These are phyloP conservation scores for Listronotus oregonensis DNA, from an alignment of 1,140 invertebrate species.

Conservation along the genomic window DNA sequence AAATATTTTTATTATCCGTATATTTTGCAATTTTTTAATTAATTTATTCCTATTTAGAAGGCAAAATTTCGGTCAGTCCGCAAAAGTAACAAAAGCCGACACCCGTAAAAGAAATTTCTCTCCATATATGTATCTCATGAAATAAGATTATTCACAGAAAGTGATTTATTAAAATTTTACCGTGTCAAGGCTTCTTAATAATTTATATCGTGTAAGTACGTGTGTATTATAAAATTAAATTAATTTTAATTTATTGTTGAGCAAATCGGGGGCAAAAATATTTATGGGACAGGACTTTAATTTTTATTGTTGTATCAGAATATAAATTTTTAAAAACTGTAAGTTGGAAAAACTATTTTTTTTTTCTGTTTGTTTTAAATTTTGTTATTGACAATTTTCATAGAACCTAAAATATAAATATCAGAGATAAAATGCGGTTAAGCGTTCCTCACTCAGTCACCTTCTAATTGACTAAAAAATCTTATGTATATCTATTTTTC, in stretches of 20 bases:
- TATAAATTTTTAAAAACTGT: too few species aligned
- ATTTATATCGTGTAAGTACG: conserved; percentile 32
- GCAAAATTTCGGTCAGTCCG: conserved; percentile 24
- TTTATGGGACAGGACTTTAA: background rate
- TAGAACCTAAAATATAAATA: too few species aligned
- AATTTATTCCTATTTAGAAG: conserved; percentile 33
- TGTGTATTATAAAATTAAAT: conserved; percentile 35
- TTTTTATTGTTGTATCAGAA: too few species aligned
- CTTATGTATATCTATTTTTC: too few species aligned
- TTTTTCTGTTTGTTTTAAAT: too few species aligned
- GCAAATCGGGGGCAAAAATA: conserved; percentile 14
- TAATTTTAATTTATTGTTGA: conserved; percentile 31
- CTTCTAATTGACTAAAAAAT: too few species aligned
- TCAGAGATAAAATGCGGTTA: too few species aligned
- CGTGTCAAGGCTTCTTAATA: conserved; percentile 31
- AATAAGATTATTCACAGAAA: conserved; percentile 36
- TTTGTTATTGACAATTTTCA: too few species aligned
- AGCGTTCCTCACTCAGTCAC: too few species aligned
- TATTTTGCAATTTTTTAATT: conserved; percentile 24
- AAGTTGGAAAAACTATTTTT: too few species aligned
- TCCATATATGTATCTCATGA: conserved; percentile 34
- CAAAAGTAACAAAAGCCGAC: conserved; percentile 30
- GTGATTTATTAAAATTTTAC: conserved; percentile 36
- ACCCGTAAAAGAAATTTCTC: conserved; percentile 36
- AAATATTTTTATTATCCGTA: background rate